Base-by-base conservation (phyloP, 2,888 invertebrate genomes). In the Tribolium freemani region DNA sequence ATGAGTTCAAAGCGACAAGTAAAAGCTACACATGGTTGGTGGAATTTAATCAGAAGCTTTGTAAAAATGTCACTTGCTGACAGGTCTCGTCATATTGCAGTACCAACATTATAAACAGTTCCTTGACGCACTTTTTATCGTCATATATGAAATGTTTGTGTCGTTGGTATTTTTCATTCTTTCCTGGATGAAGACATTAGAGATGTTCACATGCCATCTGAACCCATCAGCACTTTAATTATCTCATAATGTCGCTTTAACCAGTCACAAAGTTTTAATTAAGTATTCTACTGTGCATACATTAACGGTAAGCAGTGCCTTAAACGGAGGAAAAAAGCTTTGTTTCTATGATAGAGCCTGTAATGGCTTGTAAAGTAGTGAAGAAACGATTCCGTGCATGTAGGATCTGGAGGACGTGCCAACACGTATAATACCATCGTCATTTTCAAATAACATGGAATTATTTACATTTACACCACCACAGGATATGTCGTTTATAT, bases 401-500 rank as follows among this genome's bases (percentile, higher is more conserved):
- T 61, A 61, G 21, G 30, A 61, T 44, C 50, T 61, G 61, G 61
- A 50, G 61, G 61, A 61, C 61, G 61, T 61, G 61, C 50, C 61
- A 48, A 61, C 61, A 61, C 61, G 61, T 61, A 58, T 48, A 57
- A 20, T 30, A 21, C 61, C 50, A 9, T 61, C 20, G 61, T 48
- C 61, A 50, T 50, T 61, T 46, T 48, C 21, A 61, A 48, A 21
- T 45, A 58, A 61, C 61, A 61, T 61, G 61, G 10, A 61, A 61
- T 61, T 61, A 61, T 61, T 61, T 61, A 61, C 61, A 61, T 48
- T 61, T 61, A 61, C 61, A 61, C 58, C 45, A 58, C 45, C 58
- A 45, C 58, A 45, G 58, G 58, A 58, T 58, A 16, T 58, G 58
- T 45, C 44, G 6, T 58, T 45, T 58, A 58, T 44, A 53, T 6